Conservation (phyloP, 2,113 vertebrate species). For the Anoplopoma fimbria region DNA sequence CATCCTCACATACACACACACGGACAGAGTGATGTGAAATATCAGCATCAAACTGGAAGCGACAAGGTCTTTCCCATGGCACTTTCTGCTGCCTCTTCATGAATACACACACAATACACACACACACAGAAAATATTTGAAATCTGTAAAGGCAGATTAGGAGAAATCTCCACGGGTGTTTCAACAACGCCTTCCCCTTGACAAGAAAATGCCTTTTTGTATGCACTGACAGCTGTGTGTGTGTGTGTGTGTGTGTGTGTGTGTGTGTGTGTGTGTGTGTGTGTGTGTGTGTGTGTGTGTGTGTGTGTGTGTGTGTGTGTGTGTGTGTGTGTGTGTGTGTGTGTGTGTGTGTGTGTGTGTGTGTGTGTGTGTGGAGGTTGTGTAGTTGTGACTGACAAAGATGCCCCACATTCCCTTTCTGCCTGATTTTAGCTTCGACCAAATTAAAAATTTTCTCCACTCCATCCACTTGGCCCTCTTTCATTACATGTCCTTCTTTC, state of each 20-base stretch:
- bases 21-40: conserved; percentile 36
- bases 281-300: conserved; percentile 5
- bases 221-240: conserved; percentile 19
- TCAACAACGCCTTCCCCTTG: conserved; percentile 39
- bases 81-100: conserved; percentile 17
- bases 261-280: conserved; percentile 11
- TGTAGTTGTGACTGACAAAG: neutral
- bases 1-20: neutral
- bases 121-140: conserved; percentile 28
- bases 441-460: conserved; percentile 22
- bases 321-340: conserved; percentile 23
- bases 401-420: conserved; percentile 32
- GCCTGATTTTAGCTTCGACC: conserved; percentile 29
- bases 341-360: conserved; percentile 6
- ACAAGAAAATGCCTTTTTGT: conserved; percentile 56
- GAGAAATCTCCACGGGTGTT: conserved; percentile 46
- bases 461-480: neutral
- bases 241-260: conserved; percentile 15
- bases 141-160: conserved; percentile 57
- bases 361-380: neutral
- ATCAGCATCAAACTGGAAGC: conserved; percentile 51
- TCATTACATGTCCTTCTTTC: neutral
- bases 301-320: conserved; percentile 1
- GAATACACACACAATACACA: neutral
- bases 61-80: conserved; percentile 46